Base-by-base conservation (phyloP, 2,113 vertebrate genomes). In the Limanda limanda region DNA sequence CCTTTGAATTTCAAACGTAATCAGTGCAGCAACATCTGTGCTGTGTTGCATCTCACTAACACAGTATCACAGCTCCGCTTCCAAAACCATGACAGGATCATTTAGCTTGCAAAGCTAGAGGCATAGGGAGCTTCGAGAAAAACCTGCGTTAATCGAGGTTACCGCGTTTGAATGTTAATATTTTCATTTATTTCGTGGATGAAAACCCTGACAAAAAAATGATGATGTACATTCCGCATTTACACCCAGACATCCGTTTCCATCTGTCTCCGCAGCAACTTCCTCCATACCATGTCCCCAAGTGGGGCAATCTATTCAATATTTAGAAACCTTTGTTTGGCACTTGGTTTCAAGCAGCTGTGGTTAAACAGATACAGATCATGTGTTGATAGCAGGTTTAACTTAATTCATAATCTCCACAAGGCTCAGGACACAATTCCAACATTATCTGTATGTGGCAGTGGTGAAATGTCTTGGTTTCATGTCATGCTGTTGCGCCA, bases 1-100 rank as follows among this genome's bases (percentile, higher is more conserved):
- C 25, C 35, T 66, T 27, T 25, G 21, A 25, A 61, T 54, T 55
- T 45, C 25, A 48, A 71, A 54, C 11, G 13, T 52, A 58, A 65
- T 64, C 25, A 63, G 67, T 57, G 35, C 60, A 52, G 76, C 21
- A 45, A 65, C 76, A 71, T 71, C 40, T 58, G 31, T 52, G 31
- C 75, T 51, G 15, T 20, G 62, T 23, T 14, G 20, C 35, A 56
- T 35, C 25, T 20, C 24, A 67, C 14, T 21, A 17, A 58, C 61
- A 48, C 3, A 25, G 54, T 7, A 51, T 71, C 61, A 71, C 60
- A 59, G 54, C 61, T 54, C 31, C 13, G 21, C 45, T 25, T 64
- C 2, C 27, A 63, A 42, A 58, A 48, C 52, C n/a, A 25, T 27
- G 9, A 18, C 55, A 55, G 23, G 52, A 61, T 51, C 23, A 59